A percentile compares a stretch with the other conserved stretches of the same genome.
Conservation (phyloP, 2,888 invertebrate species). For the Colletes collaris region DNA sequence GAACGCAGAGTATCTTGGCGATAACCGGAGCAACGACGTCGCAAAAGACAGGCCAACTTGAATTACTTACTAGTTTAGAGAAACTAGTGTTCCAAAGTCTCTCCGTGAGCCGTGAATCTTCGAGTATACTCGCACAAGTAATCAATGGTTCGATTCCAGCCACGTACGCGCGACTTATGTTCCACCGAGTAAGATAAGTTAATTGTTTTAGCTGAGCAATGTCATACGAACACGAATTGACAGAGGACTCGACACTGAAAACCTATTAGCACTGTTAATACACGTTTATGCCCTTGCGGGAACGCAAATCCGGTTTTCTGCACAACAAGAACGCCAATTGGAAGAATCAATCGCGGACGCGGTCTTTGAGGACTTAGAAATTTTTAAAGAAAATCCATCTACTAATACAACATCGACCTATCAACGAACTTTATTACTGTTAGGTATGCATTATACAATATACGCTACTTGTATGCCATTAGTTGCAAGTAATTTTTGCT, state of each 20-base stretch:
- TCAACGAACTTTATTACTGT: slow-evolving; percentile 76
- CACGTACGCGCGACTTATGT: neutral
- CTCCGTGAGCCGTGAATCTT: slow-evolving; percentile 82
- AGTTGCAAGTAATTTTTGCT: neutral
- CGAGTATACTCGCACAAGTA: slow-evolving; percentile 83
- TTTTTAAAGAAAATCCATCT: slow-evolving; percentile 68
- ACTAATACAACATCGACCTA: slow-evolving; percentile 73
- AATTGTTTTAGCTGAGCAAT: slow-evolving; percentile 84
- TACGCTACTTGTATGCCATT: neutral
- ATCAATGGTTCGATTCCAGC: slow-evolving; percentile 15
- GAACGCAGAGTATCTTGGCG: slow-evolving; percentile 82
- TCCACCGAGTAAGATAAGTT: neutral
- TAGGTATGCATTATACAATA: slow-evolving; percentile 67
- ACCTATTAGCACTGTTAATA: slow-evolving; percentile 85
- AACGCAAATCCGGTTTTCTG: slow-evolving; percentile 84
- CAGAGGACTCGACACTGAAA: slow-evolving; percentile 84
- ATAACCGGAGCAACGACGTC: slow-evolving; percentile 86
- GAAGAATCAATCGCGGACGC: slow-evolving; percentile 84
- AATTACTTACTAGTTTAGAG: slow-evolving; percentile 86
- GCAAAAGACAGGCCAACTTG: slow-evolving; percentile 84
- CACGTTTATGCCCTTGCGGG: slow-evolving; percentile 87
- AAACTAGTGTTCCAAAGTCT: slow-evolving; percentile 85
- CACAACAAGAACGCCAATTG: slow-evolving; percentile 84
- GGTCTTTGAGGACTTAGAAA: slow-evolving; percentile 85
- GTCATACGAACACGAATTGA: slow-evolving; percentile 85